These are phyloP conservation scores for Sebastes matsubarae DNA, from an alignment of 2,797 vertebrate species.

Conservation along the genomic window DNA sequence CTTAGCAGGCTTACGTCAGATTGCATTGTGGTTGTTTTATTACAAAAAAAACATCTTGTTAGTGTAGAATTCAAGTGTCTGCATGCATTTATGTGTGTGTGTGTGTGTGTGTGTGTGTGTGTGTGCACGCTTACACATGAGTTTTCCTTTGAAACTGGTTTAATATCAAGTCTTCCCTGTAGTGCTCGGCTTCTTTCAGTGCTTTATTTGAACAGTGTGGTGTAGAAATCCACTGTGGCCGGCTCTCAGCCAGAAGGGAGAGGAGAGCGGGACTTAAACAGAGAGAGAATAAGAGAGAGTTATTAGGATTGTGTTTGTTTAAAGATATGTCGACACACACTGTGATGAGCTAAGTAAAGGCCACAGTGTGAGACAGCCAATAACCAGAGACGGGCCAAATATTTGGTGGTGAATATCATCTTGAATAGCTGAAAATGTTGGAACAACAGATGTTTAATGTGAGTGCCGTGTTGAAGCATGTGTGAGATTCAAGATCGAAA, in stretches of 20 bases:
- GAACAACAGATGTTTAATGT: background rate
- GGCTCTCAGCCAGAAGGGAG: conserved; percentile 1
- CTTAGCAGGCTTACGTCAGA: background rate
- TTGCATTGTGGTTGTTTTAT: background rate
- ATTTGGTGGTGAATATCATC: conserved; percentile 47
- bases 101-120: background rate
- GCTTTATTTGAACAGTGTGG: conserved; percentile 57
- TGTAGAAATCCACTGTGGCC: conserved; percentile 47
- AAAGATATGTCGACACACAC: conserved; percentile 67
- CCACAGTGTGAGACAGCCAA: conserved; percentile 58
- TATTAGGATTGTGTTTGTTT: conserved; percentile 68
- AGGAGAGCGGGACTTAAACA: conserved; percentile 9
- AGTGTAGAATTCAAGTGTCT: background rate
- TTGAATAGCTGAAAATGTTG: conserved; percentile 22
- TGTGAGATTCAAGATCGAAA: background rate
- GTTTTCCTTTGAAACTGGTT: conserved; percentile 33
- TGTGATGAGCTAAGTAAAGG: conserved; percentile 64
- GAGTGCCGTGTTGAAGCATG: background rate
- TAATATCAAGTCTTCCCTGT: conserved; percentile 50
- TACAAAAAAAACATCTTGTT: conserved; percentile 3
- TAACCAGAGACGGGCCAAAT: conserved; percentile 55
- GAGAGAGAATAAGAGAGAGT: conserved; percentile 14
- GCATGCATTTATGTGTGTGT: background rate
- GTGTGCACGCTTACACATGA: background rate
- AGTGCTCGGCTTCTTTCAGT: conserved; percentile 21